Evolutionary conservation across 2,888 invertebrate species (phyloP).

Genomic region (Cancer borealis): DNA sequence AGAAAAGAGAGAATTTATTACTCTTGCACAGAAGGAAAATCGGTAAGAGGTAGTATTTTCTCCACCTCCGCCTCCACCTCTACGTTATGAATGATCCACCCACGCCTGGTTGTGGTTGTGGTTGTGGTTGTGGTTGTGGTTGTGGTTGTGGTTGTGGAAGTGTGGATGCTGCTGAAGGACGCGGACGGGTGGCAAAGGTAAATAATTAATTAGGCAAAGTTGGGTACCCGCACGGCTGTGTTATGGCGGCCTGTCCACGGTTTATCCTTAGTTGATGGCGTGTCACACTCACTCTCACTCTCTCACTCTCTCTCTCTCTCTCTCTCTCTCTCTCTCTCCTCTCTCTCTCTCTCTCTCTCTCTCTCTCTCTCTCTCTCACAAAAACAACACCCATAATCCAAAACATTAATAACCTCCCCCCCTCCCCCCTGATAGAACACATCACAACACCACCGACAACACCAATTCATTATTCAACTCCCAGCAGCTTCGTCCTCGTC

Average conservation of each 20-base stretch:
- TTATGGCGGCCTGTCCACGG: slow-evolving; percentile 29
- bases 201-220: slow-evolving; percentile 15
- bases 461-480: neutral
- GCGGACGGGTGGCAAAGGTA: neutral
- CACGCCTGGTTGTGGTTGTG: too few species aligned
- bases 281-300: neutral
- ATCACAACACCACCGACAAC: neutral
- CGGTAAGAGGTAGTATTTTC: too few species aligned
- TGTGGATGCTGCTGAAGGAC: neutral
- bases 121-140: neutral
- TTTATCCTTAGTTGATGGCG: slow-evolving; percentile 17
- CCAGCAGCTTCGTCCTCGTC: neutral
- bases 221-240: neutral
- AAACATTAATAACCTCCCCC: neutral
- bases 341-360: slow-evolving; percentile 20
- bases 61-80: too few species aligned
- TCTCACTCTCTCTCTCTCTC: neutral
- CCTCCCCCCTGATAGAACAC: neutral
- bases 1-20: neutral
- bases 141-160: neutral
- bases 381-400: neutral
- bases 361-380: neutral
- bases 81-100: too few species aligned
- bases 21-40: too few species aligned
- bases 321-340: neutral